Conservation (phyloP, 2,888 invertebrate species). For the Pterostichus madidus region DNA sequence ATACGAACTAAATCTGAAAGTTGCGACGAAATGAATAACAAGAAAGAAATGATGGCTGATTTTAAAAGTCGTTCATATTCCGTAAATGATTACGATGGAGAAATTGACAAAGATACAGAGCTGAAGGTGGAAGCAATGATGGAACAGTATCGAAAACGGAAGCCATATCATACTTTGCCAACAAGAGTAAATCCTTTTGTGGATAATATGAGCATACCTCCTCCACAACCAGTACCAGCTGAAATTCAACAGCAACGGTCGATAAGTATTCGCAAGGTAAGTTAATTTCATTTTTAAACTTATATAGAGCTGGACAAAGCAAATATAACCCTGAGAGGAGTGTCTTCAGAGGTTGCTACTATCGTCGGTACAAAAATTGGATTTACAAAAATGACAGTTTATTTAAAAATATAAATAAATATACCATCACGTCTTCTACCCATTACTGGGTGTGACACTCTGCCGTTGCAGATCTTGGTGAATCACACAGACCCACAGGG, state of each 20-base stretch:
- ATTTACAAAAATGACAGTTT: too few species aligned
- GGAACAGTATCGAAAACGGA: constrained; percentile 79
- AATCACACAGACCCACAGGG: too few species aligned
- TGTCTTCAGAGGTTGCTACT: too few species aligned
- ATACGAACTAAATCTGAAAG: constrained; percentile 71
- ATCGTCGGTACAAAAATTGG: too few species aligned
- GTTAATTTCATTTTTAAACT: constrained; percentile 66
- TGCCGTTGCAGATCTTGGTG: too few species aligned
- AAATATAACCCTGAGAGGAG: too few species aligned
- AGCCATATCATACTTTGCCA: constrained; percentile 73
- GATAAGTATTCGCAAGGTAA: constrained; percentile 89
- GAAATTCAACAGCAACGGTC: constrained; percentile 92
- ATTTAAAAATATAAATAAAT: too few species aligned
- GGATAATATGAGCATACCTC: constrained; percentile 74
- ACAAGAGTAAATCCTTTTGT: constrained; percentile 75
- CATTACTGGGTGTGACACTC: too few species aligned
- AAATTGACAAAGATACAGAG: constrained; percentile 74
- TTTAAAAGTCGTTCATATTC: constrained; percentile 70
- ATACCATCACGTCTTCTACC: too few species aligned
- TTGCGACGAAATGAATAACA: constrained; percentile 76
- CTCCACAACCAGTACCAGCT: constrained; percentile 87
- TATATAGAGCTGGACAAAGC: too few species aligned
- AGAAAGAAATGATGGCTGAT: constrained; percentile 67
- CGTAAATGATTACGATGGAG: constrained; percentile 69
- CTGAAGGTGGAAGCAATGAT: constrained; percentile 77